Conservation (phyloP, 2,888 invertebrate species). For the Notodonta dromedarius region DNA sequence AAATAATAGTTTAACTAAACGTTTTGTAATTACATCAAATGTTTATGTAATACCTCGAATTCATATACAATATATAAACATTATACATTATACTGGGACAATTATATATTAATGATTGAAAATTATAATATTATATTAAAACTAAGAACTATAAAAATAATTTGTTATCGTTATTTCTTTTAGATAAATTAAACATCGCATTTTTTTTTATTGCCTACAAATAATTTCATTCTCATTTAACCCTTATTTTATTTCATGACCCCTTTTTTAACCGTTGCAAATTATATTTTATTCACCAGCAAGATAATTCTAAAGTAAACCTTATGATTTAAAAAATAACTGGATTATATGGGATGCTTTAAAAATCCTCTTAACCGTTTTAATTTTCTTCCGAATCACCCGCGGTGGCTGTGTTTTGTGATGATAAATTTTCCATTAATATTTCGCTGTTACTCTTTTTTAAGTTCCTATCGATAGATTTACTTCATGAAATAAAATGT, state of each 20-base stretch:
- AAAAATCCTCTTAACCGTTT: slow-evolving; percentile 57
- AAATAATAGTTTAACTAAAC: too few relatives aligned
- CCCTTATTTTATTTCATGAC: background rate
- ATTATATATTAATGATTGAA: too few relatives aligned
- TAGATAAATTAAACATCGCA: background rate
- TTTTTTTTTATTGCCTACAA: background rate
- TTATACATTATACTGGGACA: too few relatives aligned
- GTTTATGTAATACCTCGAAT: too few relatives aligned
- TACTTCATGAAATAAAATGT: background rate
- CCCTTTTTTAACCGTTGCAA: slow-evolving; percentile 14
- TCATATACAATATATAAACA: too few relatives aligned
- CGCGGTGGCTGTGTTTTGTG: slow-evolving; percentile 41
- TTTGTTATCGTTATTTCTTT: too few relatives aligned
- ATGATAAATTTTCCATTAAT: slow-evolving; percentile 39
- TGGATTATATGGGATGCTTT: slow-evolving; percentile 49
- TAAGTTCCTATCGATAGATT: slow-evolving; percentile 24
- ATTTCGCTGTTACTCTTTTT: slow-evolving; percentile 31
- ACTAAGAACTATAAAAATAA: too few relatives aligned
- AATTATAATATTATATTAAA: too few relatives aligned
- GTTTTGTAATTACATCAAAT: too few relatives aligned
- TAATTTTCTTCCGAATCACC: slow-evolving; percentile 48
- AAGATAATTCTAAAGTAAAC: slow-evolving; percentile 40
- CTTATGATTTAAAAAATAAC: slow-evolving; percentile 53
- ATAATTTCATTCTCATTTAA: slow-evolving; percentile 2
- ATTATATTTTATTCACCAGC: slow-evolving; percentile 36